Evolutionary conservation across 2,888 invertebrate species (phyloP).

Genomic region (Trachelus troglodyta): DNA sequence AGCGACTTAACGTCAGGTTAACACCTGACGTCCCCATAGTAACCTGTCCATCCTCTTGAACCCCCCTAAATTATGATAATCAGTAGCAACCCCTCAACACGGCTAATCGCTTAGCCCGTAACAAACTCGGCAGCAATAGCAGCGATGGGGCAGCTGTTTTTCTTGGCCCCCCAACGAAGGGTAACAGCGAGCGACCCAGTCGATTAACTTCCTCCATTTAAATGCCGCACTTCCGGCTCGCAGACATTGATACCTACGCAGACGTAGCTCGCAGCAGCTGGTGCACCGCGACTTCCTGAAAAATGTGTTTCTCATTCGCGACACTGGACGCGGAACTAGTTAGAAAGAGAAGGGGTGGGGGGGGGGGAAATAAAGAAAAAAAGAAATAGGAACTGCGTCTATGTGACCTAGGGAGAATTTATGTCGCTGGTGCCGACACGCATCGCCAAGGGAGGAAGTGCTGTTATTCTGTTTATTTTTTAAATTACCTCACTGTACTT

Average conservation of each 20-base stretch:
- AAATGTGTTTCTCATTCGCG: not conserved
- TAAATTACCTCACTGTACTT: not conserved
- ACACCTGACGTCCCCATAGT: slow-evolving; percentile 29
- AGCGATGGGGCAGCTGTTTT: slow-evolving; percentile 36
- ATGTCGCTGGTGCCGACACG: not conserved
- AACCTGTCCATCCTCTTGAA: slow-evolving; percentile 18
- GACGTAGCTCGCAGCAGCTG: slow-evolving; percentile 17
- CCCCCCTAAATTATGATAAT: slow-evolving; percentile 34
- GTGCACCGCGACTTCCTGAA: slow-evolving; percentile 4
- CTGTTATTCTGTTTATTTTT: not conserved
- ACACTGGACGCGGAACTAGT: not conserved
- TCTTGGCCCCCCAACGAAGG: slow-evolving; percentile 17
- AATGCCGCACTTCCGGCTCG: slow-evolving; percentile 54
- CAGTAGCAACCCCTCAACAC: slow-evolving; percentile 23
- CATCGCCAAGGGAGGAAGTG: not conserved
- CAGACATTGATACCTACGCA: slow-evolving; percentile 22
- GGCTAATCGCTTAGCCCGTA: slow-evolving; percentile 19
- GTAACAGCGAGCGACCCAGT: slow-evolving; percentile 19
- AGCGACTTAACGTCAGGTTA: slow-evolving; percentile 1
- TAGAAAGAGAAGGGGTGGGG: not conserved
- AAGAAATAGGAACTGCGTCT: not conserved
- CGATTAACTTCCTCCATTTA: slow-evolving; percentile 60
- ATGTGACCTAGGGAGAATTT: not conserved
- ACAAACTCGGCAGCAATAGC: slow-evolving; percentile 21
- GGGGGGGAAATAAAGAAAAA: not conserved